Percentiles rank a stretch among this genome's conserved stretches.
phyloP scores from a whole-genome alignment of 35 echinoderm and acorn worm genomes.

The Lytechinus pictus region DNA sequence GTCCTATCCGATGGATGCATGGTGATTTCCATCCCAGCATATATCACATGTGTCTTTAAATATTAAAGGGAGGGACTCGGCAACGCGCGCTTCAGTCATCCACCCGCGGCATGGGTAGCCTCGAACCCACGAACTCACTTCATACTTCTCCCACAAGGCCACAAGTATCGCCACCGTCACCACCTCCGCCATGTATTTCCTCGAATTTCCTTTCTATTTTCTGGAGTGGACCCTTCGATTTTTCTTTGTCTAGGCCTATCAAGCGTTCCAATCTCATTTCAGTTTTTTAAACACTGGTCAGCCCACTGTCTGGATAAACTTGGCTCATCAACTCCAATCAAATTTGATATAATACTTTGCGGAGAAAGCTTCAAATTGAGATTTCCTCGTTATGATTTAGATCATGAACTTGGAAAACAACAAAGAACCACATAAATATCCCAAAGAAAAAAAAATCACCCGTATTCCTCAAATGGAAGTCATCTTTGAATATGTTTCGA shows the following conservation, averaged over 20 bases:
- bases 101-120: too few relatives aligned
- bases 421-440: neutral
- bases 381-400: neutral
- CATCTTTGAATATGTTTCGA: neutral
- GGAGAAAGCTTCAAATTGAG: neutral
- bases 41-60: too few relatives aligned
- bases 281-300: neutral
- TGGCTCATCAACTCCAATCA: neutral
- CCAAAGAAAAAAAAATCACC: neutral
- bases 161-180: neutral
- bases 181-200: neutral
- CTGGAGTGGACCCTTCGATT: neutral
- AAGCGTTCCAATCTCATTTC: neutral
- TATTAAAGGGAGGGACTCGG: too few relatives aligned
- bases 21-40: too few relatives aligned
- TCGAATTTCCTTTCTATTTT: neutral
- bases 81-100: too few relatives aligned
- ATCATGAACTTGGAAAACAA: neutral
- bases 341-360: neutral
- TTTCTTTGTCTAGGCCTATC: too few relatives aligned
- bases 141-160: neutral
- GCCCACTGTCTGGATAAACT: neutral
- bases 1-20: too few relatives aligned
- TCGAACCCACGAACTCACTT: too few relatives aligned
- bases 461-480: neutral